phyloP scores from a whole-genome alignment of 1,140 invertebrate species.

The Eciton burchellii region DNA sequence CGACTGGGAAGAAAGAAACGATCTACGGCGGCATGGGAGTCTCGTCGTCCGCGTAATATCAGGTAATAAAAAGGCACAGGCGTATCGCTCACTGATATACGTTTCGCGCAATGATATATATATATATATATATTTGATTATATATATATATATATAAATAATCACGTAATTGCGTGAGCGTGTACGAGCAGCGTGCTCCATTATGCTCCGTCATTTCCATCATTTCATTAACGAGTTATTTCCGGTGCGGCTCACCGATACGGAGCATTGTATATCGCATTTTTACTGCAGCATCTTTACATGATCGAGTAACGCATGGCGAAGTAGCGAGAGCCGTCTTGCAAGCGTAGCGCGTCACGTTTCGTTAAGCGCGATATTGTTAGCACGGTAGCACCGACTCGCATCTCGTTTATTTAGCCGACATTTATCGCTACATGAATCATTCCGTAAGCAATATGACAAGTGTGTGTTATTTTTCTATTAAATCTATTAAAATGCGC shows the following conservation, averaged over 20 bases:
- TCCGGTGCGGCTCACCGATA: background rate
- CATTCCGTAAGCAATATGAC: conserved; percentile 17
- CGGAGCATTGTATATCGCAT: conserved; percentile 17
- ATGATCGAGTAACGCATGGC: background rate
- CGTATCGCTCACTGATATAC: background rate
- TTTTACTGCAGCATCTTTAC: conserved; percentile 15
- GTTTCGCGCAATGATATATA: conserved; percentile 20
- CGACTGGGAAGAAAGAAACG: background rate
- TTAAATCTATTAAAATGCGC: no score
- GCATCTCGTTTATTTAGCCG: conserved; percentile 8
- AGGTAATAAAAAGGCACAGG: conserved; percentile 28
- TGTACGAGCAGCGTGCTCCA: conserved; percentile 11
- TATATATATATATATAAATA: conserved; percentile 8
- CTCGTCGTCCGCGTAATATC: background rate
- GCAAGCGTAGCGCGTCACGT: background rate
- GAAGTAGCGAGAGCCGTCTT: background rate
- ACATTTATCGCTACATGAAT: background rate
- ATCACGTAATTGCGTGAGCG: conserved; percentile 48
- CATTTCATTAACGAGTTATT: conserved; percentile 45
- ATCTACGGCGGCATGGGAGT: background rate
- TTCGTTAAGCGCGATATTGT: conserved; percentile 28
- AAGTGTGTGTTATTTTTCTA: no score
- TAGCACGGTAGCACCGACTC: background rate
- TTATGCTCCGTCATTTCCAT: background rate
- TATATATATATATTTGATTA: no score